A percentile compares a stretch with the other conserved stretches of the same genome.
phyloP scores from a whole-genome alignment of 1,140 invertebrate genomes.

The Hetaerina americana region DNA sequence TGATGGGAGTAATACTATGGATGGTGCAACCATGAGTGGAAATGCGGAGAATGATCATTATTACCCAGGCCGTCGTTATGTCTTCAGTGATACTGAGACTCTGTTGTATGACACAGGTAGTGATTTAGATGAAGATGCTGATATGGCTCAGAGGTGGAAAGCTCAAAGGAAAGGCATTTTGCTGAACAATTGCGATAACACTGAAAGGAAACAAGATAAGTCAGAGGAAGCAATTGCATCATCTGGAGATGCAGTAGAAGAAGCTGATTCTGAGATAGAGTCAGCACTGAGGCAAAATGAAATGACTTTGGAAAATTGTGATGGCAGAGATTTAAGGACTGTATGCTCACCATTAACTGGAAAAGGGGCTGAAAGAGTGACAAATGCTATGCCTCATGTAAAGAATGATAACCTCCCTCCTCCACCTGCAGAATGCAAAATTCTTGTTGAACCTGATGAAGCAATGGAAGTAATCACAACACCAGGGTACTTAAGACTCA shows the following conservation, averaged over 20 bases:
- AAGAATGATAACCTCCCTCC: not conserved
- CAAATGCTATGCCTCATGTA: not conserved
- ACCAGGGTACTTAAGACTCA: conserved; percentile 25
- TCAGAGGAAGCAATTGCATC: not conserved
- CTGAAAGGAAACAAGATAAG: not conserved
- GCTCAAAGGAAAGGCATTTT: not conserved
- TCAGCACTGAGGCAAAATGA: not conserved
- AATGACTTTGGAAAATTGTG: no score
- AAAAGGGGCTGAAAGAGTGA: not conserved
- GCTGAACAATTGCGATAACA: not conserved
- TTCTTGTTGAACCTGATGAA: not conserved
- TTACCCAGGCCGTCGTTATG: conserved; percentile 24
- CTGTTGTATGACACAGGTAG: conserved; percentile 35
- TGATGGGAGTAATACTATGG: no score
- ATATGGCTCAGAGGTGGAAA: conserved; percentile 20
- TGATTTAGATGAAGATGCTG: conserved; percentile 18
- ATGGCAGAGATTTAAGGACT: not conserved
- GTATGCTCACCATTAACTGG: not conserved
- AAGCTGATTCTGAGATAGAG: conserved; percentile 19
- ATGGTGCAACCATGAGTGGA: not conserved
- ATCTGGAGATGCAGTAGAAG: conserved; percentile 13
- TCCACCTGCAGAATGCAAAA: not conserved
- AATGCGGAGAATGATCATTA: not conserved
- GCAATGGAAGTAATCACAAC: conserved; percentile 19
- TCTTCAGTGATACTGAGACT: conserved; percentile 38